Conservation (phyloP, 2,888 invertebrate species). For the Lasioglossum vierecki region DNA sequence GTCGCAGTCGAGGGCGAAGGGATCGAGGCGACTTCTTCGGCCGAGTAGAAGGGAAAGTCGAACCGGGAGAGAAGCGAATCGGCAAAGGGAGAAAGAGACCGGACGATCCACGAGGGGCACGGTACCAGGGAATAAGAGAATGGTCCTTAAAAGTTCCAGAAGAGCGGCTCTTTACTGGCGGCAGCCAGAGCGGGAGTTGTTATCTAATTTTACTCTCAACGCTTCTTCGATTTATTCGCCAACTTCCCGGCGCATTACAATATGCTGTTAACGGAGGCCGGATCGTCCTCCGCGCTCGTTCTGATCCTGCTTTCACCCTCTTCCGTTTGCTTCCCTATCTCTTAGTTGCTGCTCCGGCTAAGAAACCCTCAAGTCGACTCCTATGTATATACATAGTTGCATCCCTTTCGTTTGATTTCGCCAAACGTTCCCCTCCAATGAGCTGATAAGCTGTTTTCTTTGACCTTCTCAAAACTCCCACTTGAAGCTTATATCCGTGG, state of each 20-base stretch:
- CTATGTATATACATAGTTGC: conserved; percentile 23
- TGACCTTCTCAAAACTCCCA: conserved; percentile 23
- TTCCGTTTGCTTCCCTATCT: conserved; percentile 52
- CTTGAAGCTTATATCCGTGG: not conserved
- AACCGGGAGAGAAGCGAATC: conserved; percentile 44
- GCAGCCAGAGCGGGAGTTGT: conserved; percentile 81
- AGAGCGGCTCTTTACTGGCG: conserved; percentile 73
- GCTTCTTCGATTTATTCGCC: conserved; percentile 84
- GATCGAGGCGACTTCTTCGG: conserved; percentile 38
- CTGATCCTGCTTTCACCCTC: conserved; percentile 52
- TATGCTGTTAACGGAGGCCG: conserved; percentile 81
- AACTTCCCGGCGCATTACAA: conserved; percentile 84
- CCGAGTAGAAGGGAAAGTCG: conserved; percentile 20
- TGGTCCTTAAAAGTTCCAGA: conserved; percentile 82
- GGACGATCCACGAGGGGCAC: conserved; percentile 35
- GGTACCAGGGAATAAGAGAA: conserved; percentile 76
- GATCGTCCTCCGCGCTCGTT: conserved; percentile 69
- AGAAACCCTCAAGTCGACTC: conserved; percentile 33
- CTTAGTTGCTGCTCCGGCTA: conserved; percentile 38
- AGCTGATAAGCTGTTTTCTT: conserved; percentile 45
- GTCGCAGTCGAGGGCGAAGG: conserved; percentile 48
- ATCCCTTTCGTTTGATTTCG: conserved; percentile 45
- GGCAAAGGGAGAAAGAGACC: conserved; percentile 18
- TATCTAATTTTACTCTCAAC: conserved; percentile 84
- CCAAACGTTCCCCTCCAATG: conserved; percentile 34